phyloP scores from a whole-genome alignment of 2,888 invertebrate species.

The Bellardia bayeri region DNA sequence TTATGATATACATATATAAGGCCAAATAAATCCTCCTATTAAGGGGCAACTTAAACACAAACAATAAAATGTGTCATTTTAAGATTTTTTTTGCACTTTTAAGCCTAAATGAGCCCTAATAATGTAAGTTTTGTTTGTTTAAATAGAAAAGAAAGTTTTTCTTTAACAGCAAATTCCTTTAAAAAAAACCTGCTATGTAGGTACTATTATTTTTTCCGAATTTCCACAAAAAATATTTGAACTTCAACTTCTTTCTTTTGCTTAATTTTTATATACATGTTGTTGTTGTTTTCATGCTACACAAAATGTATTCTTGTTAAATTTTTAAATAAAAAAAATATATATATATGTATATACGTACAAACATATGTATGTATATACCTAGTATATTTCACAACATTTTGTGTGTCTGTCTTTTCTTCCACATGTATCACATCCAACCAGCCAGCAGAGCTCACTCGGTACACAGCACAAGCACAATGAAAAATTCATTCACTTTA shows the following conservation, averaged over 20 bases:
- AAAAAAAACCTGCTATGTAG: too few relatives aligned
- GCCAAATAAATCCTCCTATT: too few relatives aligned
- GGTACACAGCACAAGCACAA: constrained; percentile 24
- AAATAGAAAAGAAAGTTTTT: too few relatives aligned
- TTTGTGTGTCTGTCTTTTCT: not conserved
- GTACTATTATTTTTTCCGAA: too few relatives aligned
- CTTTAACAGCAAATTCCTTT: too few relatives aligned
- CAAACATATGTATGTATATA: too few relatives aligned
- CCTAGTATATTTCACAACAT: constrained; percentile 9
- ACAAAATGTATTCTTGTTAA: constrained; percentile 22
- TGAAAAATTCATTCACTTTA: constrained; percentile 67
- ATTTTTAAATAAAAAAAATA: constrained; percentile 1
- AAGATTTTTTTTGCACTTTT: too few relatives aligned
- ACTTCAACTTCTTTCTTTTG: not conserved
- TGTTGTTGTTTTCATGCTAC: not conserved
- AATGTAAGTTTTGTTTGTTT: too few relatives aligned
- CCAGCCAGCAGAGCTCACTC: constrained; percentile 3
- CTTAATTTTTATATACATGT: not conserved
- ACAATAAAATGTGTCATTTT: too few relatives aligned
- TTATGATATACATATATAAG: too few relatives aligned
- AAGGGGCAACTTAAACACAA: too few relatives aligned
- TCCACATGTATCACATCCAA: constrained; percentile 9
- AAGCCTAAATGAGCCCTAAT: too few relatives aligned
- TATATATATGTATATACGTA: not conserved
- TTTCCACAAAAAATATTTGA: not conserved